Percentiles rank a stretch among this genome's conserved stretches.
phyloP scores from a whole-genome alignment of 1,140 invertebrate genomes.

The Oppia nitens region DNA sequence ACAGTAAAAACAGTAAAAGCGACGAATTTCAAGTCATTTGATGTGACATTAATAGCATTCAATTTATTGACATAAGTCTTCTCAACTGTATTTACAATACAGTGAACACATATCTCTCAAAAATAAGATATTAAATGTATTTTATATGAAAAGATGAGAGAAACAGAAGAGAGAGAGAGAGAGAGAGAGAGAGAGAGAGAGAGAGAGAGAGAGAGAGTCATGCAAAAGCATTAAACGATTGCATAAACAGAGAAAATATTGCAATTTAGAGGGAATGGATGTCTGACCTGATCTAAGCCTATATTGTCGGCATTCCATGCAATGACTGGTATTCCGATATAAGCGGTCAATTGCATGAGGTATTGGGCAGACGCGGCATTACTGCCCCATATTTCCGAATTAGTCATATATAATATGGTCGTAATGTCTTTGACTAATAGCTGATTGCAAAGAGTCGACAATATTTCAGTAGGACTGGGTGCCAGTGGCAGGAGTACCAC shows the following conservation, averaged over 20 bases:
- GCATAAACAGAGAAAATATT: background rate
- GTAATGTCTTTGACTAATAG: slow-evolving; percentile 73
- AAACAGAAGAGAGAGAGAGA: background rate
- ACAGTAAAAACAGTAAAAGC: too few relatives aligned
- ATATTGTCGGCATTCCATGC: slow-evolving; percentile 87
- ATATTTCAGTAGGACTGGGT: slow-evolving; percentile 46
- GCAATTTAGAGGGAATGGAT: background rate
- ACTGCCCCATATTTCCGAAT: slow-evolving; percentile 66
- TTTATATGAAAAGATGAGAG: too few relatives aligned
- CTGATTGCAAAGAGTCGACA: slow-evolving; percentile 61
- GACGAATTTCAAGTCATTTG: too few relatives aligned
- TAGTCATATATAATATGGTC: slow-evolving; percentile 81
- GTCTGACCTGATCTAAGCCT: slow-evolving; percentile 47
- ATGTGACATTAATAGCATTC: too few relatives aligned
- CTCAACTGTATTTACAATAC: too few relatives aligned
- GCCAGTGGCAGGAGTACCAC: slow-evolving; percentile 30
- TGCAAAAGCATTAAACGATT: background rate
- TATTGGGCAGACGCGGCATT: slow-evolving; percentile 83
- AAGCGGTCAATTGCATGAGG: slow-evolving; percentile 73
- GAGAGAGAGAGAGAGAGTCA: background rate
- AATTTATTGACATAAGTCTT: too few relatives aligned
- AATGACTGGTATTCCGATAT: slow-evolving; percentile 68
- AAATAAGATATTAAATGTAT: too few relatives aligned
- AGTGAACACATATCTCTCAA: too few relatives aligned
- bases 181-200: background rate